Base-by-base conservation (phyloP, 2,113 vertebrate genomes). In the Typhlomys cinereus region DNA sequence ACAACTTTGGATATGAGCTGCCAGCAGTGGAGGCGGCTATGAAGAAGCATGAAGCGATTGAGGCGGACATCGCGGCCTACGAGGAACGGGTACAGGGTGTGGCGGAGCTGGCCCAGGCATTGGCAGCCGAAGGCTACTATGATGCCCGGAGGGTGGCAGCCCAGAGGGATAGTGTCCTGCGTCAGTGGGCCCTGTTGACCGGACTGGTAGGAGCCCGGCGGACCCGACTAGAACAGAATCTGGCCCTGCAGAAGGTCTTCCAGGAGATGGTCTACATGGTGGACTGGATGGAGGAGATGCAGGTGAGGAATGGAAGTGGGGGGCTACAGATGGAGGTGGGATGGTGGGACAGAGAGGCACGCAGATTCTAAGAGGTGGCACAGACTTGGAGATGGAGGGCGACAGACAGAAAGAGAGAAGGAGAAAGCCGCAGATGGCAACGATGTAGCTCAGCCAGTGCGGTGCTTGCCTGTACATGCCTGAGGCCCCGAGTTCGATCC, bases 191-290 rank as follows among this genome's bases (percentile, higher is more conserved):
- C 31, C 98, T 99, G 21, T 97, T 99, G 90, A 99, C 98, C 1
- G 98, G 99, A 96, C 98, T 99, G 94, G 98, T 99, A 9, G 94
- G 97, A 0, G 98, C 98, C 39, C 98, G 99, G 12, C 98, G 98
- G 2, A 95, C 96, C 0, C 98, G 99, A 20, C 98, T 99, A 0
- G 99, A 99, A 97, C 99, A 99, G 98, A 99, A 99, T 94, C 92
- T 99, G 94, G 98, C 98, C 0, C 97, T 99, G 66, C 99, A 99
- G 98, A 99, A 98, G 92, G 98, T 99, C 94, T 99, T 99, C 95
- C 99, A 99, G 97, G 99, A 99, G 95, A 99, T 99, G 99, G 99
- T 99, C 89, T 99, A 99, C 97, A 99, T 99, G 99, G 99, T 99
- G 0, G 99, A 99, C 97, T 99, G 99, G 99, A 99, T 99, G 99